Base-by-base conservation (phyloP, 2,113 vertebrate species). In the Myocastor coypus region DNA sequence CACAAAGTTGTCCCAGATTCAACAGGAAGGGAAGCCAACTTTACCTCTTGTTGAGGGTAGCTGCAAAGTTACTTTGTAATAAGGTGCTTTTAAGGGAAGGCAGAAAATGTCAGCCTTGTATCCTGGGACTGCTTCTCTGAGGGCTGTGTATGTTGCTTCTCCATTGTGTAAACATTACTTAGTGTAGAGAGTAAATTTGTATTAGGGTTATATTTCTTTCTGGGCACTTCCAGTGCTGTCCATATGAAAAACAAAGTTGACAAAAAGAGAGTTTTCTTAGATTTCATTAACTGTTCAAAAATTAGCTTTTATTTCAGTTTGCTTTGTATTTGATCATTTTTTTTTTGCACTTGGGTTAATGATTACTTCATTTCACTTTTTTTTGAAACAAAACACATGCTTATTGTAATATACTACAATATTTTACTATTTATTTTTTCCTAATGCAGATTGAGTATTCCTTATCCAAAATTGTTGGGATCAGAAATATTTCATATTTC, bases 221-320 rank as follows among this genome's bases (percentile, higher is more conserved):
- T 86, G 16, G 55, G 30, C 3, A 50, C 77, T 92, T 71, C 13
- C 37, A 83, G 1, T 83, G 40, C 64, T 17, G 92, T 71, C 57
- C 57, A 34, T 50, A 57, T 78, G 37, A 87, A 87, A 64, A 87
- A 83, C 46, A 55, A 69, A 78, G 66, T 40, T 94, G 37, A 73
- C 77, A 40, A n/a, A 88, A 84, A 91, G 32, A 73, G 5, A 4
- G 61, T 32, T 80, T 95, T 91, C n/a, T 82, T 87, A 34, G 61
- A 46, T 13, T 34, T 13, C 17, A 37, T 87, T 63, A 66, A 5
- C 66, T 89, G n/a, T 78, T 94, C 24, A 90, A 24, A 69, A 63
- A 83, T 90, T 78, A 55, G n/a, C 89, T 77, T 81, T 52, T 85
- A 68, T 85, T 91, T 78, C 68, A 89, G 78, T 66, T 66, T 86